Evolutionary conservation across 1,140 invertebrate genomes (phyloP).

Genomic region (Danaus melanippus): DNA sequence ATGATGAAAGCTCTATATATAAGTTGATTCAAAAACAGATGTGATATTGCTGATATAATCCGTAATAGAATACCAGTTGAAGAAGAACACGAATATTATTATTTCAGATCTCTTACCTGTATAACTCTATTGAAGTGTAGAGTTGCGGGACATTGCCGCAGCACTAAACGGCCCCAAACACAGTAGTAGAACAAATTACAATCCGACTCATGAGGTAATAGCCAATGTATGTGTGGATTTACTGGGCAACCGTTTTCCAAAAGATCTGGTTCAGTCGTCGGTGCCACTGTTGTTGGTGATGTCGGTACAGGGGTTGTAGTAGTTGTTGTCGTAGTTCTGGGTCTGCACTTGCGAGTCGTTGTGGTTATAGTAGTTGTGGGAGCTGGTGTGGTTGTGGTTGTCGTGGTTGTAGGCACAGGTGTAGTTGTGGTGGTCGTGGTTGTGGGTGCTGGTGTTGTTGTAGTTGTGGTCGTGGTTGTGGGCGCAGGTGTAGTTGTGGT

Average conservation of each 20-base stretch:
- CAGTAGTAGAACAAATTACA: slow-evolving; percentile 77
- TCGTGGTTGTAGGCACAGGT: slow-evolving; percentile 12
- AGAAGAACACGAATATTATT: too few species aligned
- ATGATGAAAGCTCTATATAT: too few species aligned
- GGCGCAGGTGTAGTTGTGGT: slow-evolving; percentile 8
- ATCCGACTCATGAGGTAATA: slow-evolving; percentile 66
- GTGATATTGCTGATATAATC: too few species aligned
- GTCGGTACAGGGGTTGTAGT: slow-evolving; percentile 10
- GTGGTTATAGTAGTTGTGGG: slow-evolving; percentile 14
- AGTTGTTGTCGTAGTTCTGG: slow-evolving; percentile 8
- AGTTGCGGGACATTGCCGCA: slow-evolving; percentile 64
- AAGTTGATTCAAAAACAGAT: too few species aligned
- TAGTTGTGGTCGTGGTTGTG: slow-evolving; percentile 11
- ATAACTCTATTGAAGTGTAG: slow-evolving; percentile 74
- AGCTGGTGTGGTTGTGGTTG: slow-evolving; percentile 8
- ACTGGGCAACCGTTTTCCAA: slow-evolving; percentile 49
- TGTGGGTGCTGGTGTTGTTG: slow-evolving; percentile 7
- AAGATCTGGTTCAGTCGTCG: slow-evolving; percentile 6
- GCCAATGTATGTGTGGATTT: slow-evolving; percentile 42
- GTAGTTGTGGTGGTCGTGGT: slow-evolving; percentile 11
- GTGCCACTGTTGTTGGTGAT: slow-evolving; percentile 10
- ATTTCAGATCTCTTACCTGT: slow-evolving; percentile 30
- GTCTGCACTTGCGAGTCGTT: slow-evolving; percentile 2
- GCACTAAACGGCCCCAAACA: slow-evolving; percentile 55
- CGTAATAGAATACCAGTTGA: too few species aligned